Evolutionary conservation across 2,113 vertebrate genomes (phyloP).

Genomic region (Hydropotes inermis): DNA sequence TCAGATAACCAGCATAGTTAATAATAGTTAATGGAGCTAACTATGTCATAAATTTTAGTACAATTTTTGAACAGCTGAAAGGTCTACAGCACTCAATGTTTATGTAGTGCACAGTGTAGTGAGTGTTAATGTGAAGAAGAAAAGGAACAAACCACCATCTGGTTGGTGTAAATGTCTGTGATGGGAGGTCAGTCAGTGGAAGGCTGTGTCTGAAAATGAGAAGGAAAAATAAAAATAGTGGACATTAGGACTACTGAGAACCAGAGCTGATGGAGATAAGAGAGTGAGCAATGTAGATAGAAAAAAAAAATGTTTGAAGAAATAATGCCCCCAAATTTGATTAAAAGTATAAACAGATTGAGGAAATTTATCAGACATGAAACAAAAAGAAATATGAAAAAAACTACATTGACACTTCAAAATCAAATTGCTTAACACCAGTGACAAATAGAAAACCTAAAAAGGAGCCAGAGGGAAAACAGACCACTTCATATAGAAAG

Average conservation of each 20-base stretch:
- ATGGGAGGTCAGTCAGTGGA: background rate
- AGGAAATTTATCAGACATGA: background rate
- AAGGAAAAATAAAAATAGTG: background rate
- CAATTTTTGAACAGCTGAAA: slow-evolving; percentile 55
- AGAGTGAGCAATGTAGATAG: background rate
- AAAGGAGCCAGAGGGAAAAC: background rate
- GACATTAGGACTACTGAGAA: background rate
- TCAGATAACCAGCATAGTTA: background rate
- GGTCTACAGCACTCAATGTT: slow-evolving; percentile 4
- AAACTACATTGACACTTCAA: background rate
- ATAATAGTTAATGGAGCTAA: background rate
- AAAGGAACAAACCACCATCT: background rate
- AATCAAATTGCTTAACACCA: background rate
- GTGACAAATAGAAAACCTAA: background rate
- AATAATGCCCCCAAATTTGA: background rate
- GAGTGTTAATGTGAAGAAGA: background rate
- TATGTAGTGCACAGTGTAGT: background rate
- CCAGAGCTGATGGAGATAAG: background rate
- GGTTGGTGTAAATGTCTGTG: background rate
- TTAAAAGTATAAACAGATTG: background rate
- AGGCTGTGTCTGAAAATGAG: background rate
- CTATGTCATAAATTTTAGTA: slow-evolving; percentile 45
- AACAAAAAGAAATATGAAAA: background rate
- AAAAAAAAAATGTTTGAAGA: background rate
- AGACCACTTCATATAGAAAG: background rate